Percentiles rank a stretch among this genome's conserved stretches.
Evolutionary conservation across 2,888 invertebrate genomes (phyloP).

Genomic region (Cataglyphis rosenhaueri): DNA sequence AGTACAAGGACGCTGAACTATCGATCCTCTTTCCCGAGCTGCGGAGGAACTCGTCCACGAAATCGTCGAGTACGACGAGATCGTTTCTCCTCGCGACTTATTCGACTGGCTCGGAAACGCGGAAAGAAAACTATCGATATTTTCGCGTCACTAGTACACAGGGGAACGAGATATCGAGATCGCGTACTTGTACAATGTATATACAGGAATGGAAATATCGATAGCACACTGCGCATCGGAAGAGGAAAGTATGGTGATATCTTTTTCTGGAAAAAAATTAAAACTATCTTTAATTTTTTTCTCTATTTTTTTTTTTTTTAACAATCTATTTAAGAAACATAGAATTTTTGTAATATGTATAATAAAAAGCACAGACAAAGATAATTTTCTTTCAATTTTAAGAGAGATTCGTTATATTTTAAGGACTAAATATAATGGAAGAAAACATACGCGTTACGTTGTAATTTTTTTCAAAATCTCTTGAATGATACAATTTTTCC

Average conservation of each 20-base stretch:
- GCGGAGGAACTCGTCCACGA: slow-evolving; percentile 31
- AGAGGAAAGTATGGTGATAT: not conserved
- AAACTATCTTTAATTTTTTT: not conserved
- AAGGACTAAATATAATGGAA: not conserved
- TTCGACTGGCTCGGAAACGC: slow-evolving; percentile 11
- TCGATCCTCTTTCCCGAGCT: slow-evolving; percentile 41
- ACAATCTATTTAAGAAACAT: not conserved
- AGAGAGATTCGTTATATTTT: not conserved
- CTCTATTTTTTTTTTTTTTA: no score
- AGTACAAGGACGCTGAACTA: slow-evolving; percentile 44
- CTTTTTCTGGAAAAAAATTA: not conserved
- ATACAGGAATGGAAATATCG: not conserved
- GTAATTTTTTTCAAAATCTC: slow-evolving; percentile 13
- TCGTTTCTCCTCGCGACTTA: slow-evolving; percentile 13
- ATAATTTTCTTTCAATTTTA: not conserved
- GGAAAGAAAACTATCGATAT: not conserved
- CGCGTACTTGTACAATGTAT: not conserved
- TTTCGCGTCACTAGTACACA: slow-evolving; percentile 12
- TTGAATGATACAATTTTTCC: not conserved
- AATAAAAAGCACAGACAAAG: not conserved
- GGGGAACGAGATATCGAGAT: not conserved
- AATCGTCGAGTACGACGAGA: slow-evolving; percentile 52
- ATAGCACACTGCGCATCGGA: not conserved
- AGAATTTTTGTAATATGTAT: not conserved
- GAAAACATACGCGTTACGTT: not conserved